A percentile compares a stretch with the other conserved stretches of the same genome.
These are phyloP conservation scores for Pseudorectes ferrugineus DNA, from an alignment of 2,113 vertebrate genomes.

Conservation along the genomic window DNA sequence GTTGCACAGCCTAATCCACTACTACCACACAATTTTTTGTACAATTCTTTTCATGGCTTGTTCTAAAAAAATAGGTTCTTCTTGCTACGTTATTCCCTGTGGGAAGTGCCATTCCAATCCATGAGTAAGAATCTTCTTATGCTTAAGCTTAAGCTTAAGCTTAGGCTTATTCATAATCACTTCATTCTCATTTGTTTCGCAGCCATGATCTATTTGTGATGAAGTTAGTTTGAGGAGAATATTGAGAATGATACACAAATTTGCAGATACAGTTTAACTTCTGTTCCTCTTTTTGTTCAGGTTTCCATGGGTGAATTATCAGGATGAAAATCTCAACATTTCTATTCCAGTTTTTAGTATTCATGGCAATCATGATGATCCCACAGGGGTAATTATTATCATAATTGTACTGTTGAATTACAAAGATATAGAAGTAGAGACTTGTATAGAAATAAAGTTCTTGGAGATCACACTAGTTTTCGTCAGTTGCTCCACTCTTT, in stretches of 20 bases:
- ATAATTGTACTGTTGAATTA: neutral
- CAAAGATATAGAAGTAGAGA: neutral
- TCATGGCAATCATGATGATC: conserved; percentile 98
- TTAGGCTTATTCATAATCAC: neutral
- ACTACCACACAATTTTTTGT: neutral
- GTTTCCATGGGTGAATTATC: conserved; percentile 98
- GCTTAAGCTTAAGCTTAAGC: neutral
- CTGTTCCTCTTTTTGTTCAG: conserved; percentile 61
- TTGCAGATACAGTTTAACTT: neutral
- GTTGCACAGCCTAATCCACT: neutral
- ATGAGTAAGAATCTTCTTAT: neutral
- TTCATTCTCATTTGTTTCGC: neutral
- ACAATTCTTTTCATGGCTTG: neutral
- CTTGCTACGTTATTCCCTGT: neutral
- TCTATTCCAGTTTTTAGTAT: conserved; percentile 95
- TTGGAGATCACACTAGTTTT: neutral
- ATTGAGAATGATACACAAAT: neutral
- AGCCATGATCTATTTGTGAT: neutral
- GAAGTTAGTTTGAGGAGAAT: neutral
- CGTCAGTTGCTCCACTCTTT: neutral
- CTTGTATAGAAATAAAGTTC: neutral
- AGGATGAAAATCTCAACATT: conserved; percentile 94
- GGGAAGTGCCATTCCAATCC: neutral
- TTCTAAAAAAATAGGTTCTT: neutral
- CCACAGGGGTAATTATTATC: conserved; percentile 89